Evolutionary conservation across 2,888 invertebrate genomes (phyloP).

Genomic region (Philopedon plagiatum): DNA sequence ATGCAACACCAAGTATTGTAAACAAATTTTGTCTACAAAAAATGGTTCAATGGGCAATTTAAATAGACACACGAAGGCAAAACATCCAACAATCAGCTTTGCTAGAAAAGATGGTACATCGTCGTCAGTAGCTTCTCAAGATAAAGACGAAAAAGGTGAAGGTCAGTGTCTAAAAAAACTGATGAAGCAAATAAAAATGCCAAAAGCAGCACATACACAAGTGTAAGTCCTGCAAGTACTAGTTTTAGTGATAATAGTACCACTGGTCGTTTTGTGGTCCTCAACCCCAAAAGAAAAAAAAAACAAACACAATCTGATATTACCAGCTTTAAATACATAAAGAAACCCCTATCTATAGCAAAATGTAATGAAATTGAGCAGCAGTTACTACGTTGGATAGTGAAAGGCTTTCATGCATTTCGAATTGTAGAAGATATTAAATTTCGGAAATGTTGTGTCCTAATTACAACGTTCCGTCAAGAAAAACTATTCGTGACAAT

Average conservation of each 20-base stretch:
- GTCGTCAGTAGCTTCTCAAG: not conserved
- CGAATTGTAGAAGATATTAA: conserved; percentile 28
- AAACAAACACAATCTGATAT: conserved; percentile 10
- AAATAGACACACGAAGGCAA: conserved; percentile 40
- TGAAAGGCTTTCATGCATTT: conserved; percentile 31
- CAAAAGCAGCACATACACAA: conserved; percentile 16
- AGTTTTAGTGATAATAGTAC: not conserved
- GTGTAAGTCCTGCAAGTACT: not conserved
- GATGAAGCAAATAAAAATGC: not conserved
- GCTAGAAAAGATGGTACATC: not conserved
- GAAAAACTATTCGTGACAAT: conserved; percentile 28
- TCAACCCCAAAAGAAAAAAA: not conserved
- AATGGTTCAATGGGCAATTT: conserved; percentile 40
- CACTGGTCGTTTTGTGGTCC: not conserved
- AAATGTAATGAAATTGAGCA: conserved; percentile 25
- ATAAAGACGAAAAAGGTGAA: too few species aligned
- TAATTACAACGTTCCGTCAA: conserved; percentile 16
- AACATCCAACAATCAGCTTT: conserved; percentile 30
- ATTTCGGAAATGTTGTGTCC: conserved; percentile 29
- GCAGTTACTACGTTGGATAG: conserved; percentile 22
- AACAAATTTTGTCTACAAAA: conserved; percentile 36
- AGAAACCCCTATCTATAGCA: conserved; percentile 23
- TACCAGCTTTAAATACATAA: conserved; percentile 5
- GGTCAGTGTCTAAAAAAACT: not conserved
- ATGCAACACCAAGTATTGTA: conserved; percentile 39